Percentiles rank a stretch among this genome's conserved stretches.
phyloP scores from a whole-genome alignment of 2,888 invertebrate genomes.

The Drosophila silvestris region DNA sequence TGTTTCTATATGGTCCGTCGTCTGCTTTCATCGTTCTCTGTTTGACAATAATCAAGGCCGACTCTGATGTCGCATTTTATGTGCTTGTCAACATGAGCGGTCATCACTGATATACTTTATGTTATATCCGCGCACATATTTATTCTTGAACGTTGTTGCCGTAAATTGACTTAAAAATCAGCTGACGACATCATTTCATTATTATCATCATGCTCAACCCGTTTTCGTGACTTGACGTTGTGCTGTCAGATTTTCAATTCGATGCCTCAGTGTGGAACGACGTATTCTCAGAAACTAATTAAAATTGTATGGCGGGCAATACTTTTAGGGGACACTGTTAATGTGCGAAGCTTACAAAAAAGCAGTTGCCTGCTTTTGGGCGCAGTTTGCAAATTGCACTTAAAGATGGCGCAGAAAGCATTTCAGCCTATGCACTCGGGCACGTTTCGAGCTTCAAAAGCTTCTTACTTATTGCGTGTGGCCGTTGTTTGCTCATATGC shows the following conservation, averaged over 20 bases:
- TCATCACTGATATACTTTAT: constrained; percentile 46
- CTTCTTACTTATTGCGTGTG: constrained; percentile 54
- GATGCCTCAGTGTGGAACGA: not conserved
- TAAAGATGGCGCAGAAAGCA: constrained; percentile 46
- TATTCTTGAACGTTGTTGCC: constrained; percentile 26
- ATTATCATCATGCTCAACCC: constrained; percentile 11
- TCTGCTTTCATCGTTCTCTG: constrained; percentile 49
- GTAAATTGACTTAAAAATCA: constrained; percentile 52
- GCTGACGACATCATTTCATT: constrained; percentile 33
- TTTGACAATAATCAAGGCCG: constrained; percentile 77
- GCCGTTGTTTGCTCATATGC: constrained; percentile 59
- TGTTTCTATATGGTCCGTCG: constrained; percentile 16
- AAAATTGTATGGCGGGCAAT: constrained; percentile 43
- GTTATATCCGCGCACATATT: constrained; percentile 48
- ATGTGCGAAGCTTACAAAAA: constrained; percentile 31
- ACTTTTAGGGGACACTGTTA: constrained; percentile 30
- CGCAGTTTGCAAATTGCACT: constrained; percentile 55
- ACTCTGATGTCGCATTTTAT: constrained; percentile 44
- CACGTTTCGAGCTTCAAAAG: constrained; percentile 64
- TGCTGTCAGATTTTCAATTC: constrained; percentile 63
- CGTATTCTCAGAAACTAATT: constrained; percentile 60
- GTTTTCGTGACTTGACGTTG: constrained; percentile 53
- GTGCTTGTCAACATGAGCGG: constrained; percentile 63
- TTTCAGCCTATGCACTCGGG: constrained; percentile 54
- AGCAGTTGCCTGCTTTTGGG: constrained; percentile 55